Evolutionary conservation across 1,140 invertebrate species (phyloP).

Genomic region (Yoshiicerus persimilis): DNA sequence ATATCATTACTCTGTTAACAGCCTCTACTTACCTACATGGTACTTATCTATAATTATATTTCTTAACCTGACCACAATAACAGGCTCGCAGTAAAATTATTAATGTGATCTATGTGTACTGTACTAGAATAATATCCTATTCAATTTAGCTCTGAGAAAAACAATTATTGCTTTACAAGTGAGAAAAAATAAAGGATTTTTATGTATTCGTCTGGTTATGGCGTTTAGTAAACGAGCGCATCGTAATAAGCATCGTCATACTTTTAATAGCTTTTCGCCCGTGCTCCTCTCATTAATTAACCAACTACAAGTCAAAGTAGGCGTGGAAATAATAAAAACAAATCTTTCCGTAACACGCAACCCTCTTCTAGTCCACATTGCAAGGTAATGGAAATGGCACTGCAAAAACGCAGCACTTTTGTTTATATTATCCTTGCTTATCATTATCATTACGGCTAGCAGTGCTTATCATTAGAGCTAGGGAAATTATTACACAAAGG

Average conservation of each 20-base stretch:
- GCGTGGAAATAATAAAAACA: slow-evolving; percentile 6
- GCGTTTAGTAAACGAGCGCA: not conserved
- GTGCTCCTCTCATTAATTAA: slow-evolving; percentile 14
- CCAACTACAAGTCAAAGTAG: not conserved
- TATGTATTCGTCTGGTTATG: not conserved
- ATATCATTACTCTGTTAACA: not conserved
- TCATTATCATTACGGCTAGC: not conserved
- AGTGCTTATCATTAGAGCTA: not conserved
- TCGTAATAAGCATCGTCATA: not conserved
- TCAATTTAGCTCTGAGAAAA: not conserved
- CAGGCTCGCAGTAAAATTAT: not conserved
- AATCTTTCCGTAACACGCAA: not conserved
- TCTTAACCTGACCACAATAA: no score
- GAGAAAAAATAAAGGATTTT: not conserved
- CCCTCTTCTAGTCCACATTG: not conserved
- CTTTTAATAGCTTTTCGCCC: slow-evolving; percentile 6
- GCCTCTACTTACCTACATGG: not conserved
- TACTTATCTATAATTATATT: not conserved
- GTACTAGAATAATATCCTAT: not conserved
- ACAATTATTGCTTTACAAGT: not conserved
- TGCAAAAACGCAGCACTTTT: no score
- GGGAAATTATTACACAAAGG: not conserved
- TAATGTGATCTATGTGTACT: not conserved
- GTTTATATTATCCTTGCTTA: no score
- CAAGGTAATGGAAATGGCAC: not conserved